Evolutionary conservation across 2,888 invertebrate genomes (phyloP), one percentile per base, ranked within the genome.

Genomic region (Nephrotoma guestfalica): DNA sequence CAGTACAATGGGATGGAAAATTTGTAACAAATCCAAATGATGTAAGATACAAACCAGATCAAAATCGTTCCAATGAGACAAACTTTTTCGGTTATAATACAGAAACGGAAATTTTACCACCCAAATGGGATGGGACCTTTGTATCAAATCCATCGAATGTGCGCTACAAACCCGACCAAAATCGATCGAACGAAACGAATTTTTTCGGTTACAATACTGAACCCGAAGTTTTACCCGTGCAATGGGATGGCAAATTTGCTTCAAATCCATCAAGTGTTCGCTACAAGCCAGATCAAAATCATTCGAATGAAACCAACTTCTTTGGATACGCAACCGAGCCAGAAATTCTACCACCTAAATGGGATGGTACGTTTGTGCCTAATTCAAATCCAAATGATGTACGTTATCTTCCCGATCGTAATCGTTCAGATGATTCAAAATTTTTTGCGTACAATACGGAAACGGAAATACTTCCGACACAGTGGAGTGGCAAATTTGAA

Each of bases 201-300:
- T 91, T 91, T 87, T 91, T 91, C 86, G 91, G 91, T 13, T 90
- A 87, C 87, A 89, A 86, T 85, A 90, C 88, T 83, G 91, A 91
- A 51, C 90, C 91, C 43, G 90, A 88, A 86, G 88, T 90, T 30
- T 87, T 91, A 88, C 91, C 91, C 83, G 88, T 91, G 43, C 88
- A 88, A 40, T 92, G 91, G 91, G 90, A 91, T 87, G 91, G 91
- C 4, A 91, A 91, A 9, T 92, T 92, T 87, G 18, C 30, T 1
- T 11, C 40, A 83, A 87, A 88, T 87, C 89, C 89, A 6, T 90
- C 90, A 87, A 89, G 89, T 47, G 91, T 91, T 86, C 90, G 85
- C 89, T 88, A 11, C n/a, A 85, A 85, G 71, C 88, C 88, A 0
- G 88, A 88, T 47, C 41, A 91, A 84, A 90, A 90, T 87, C 89